Conservation (phyloP, 2,888 invertebrate genomes). For the Drosophila testacea region DNA sequence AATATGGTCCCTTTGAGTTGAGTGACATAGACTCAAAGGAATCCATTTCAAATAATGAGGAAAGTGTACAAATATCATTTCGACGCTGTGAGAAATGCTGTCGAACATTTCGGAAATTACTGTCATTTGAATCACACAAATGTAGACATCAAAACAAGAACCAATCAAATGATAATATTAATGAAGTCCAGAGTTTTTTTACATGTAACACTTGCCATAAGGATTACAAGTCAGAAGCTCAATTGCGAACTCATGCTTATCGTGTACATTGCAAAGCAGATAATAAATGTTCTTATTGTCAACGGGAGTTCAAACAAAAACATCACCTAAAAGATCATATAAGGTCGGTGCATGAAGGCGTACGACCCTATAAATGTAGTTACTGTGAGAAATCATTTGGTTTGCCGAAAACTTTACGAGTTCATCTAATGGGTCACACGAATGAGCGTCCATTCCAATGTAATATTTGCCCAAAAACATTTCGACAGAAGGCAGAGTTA, state of each 20-base stretch:
- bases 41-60: not conserved
- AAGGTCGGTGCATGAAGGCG: slow-evolving; percentile 42
- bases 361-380: slow-evolving; percentile 48
- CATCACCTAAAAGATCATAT: slow-evolving; percentile 52
- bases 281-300: slow-evolving; percentile 47
- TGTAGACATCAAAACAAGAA: slow-evolving; percentile 11
- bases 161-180: not conserved
- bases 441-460: slow-evolving; percentile 54
- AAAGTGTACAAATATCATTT: not conserved
- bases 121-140: slow-evolving; percentile 22
- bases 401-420: slow-evolving; percentile 41
- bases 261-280: slow-evolving; percentile 32
- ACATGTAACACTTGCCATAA: slow-evolving; percentile 30
- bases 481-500: slow-evolving; percentile 49
- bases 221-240: slow-evolving; percentile 25
- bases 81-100: slow-evolving; percentile 20
- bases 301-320: slow-evolving; percentile 45
- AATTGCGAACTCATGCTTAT: slow-evolving; percentile 22
- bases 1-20: slow-evolving; percentile 13
- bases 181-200: not conserved
- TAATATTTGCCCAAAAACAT: slow-evolving; percentile 43
- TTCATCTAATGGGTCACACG: slow-evolving; percentile 54
- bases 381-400: slow-evolving; percentile 55
- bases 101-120: slow-evolving; percentile 27
- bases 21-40: not conserved